Evolutionary conservation across 2,797 vertebrate genomes (phyloP).

Genomic region (Scyliorhinus canicula): DNA sequence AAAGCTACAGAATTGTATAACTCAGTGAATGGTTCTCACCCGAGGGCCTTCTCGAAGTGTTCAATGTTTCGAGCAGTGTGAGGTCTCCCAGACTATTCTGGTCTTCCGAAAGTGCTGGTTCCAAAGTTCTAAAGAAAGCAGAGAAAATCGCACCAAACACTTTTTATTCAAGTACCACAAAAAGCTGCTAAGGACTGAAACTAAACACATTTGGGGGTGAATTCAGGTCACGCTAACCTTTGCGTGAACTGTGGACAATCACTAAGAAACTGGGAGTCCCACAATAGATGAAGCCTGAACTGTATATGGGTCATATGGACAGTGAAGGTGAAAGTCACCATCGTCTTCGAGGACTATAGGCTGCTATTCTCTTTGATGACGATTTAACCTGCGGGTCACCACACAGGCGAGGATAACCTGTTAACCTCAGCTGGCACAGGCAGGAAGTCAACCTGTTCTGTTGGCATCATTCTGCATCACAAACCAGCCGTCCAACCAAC

Average conservation of each 20-base stretch:
- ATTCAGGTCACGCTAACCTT: not conserved
- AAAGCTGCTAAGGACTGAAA: not conserved
- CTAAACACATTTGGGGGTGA: not conserved
- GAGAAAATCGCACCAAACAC: not conserved
- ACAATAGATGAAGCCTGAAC: not conserved
- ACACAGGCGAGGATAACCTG: too few species aligned
- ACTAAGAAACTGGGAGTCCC: not conserved
- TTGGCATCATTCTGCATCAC: too few species aligned
- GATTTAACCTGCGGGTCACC: too few species aligned
- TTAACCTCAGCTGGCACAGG: too few species aligned
- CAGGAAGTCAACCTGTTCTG: too few species aligned
- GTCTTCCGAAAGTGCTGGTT: not conserved
- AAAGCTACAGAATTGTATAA: not conserved
- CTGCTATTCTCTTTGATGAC: too few species aligned
- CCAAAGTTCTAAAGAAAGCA: conserved; percentile 1
- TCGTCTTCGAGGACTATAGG: too few species aligned
- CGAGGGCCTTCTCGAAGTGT: not conserved
- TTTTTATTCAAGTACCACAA: too few species aligned
- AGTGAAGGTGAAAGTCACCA: too few species aligned
- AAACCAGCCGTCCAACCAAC: too few species aligned
- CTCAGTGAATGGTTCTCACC: not conserved
- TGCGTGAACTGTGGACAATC: not conserved
- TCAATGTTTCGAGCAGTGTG: not conserved
- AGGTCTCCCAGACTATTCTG: not conserved
- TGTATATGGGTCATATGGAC: not conserved